phyloP scores from a whole-genome alignment of 2,888 invertebrate species.

The Aethes cnicana region DNA sequence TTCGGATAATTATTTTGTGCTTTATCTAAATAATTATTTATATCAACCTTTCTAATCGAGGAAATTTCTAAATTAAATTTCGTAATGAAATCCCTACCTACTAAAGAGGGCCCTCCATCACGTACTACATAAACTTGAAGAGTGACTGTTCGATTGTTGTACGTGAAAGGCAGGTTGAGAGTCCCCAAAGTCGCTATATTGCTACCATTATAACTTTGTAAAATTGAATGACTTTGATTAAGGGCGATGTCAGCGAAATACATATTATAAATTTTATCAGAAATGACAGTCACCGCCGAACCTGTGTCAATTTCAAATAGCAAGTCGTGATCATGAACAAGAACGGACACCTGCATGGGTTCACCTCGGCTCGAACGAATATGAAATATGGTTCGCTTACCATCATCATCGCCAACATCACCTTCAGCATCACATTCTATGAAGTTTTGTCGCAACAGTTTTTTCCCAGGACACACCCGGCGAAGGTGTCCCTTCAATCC shows the following conservation, averaged over 20 bases:
- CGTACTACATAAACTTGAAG: not conserved
- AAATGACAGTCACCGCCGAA: not conserved
- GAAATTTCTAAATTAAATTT: conserved; percentile 8
- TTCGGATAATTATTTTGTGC: not conserved
- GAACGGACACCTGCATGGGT: not conserved
- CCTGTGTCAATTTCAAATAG: conserved; percentile 3
- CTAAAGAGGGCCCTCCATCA: not conserved
- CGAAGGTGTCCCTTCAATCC: not conserved
- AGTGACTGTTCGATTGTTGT: not conserved
- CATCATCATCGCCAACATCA: conserved; percentile 2
- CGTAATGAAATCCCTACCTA: conserved; percentile 22
- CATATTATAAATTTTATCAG: not conserved
- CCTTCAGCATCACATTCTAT: not conserved
- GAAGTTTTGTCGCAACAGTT: not conserved
- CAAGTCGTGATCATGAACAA: not conserved
- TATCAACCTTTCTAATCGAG: not conserved
- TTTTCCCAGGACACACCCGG: not conserved
- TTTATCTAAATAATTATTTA: not conserved
- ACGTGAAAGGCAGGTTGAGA: conserved; percentile 12
- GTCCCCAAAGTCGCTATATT: conserved; percentile 9
- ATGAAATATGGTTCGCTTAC: conserved; percentile 1
- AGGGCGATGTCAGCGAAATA: not conserved
- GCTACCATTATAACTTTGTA: conserved; percentile 21
- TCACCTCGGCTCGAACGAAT: conserved; percentile 2
- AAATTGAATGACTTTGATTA: conserved; percentile 11